Evolutionary conservation across 2,888 invertebrate species (phyloP).

Genomic region (Thyatira batis): DNA sequence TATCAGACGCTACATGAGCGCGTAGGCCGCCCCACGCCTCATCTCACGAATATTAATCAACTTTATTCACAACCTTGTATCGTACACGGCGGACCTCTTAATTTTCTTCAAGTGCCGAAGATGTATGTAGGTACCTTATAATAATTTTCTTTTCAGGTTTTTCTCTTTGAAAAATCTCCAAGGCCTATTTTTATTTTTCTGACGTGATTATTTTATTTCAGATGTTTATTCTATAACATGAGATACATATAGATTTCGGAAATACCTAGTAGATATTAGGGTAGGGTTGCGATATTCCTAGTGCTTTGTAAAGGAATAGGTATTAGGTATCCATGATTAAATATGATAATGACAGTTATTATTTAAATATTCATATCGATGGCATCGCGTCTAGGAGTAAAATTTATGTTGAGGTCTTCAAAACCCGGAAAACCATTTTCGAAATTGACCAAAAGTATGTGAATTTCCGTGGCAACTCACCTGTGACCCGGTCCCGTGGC

Average conservation of each 20-base stretch:
- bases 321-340: too few species aligned
- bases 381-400: constrained; percentile 13
- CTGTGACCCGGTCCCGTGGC: constrained; percentile 63
- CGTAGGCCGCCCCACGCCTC: constrained; percentile 39
- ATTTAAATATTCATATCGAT: constrained; percentile 28
- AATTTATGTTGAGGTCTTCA: constrained; percentile 45
- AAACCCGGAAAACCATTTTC: constrained; percentile 38
- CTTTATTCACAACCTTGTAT: constrained; percentile 43
- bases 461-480: constrained; percentile 60
- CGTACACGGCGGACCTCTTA: constrained; percentile 44
- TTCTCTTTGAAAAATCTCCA: not conserved
- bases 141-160: not conserved
- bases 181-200: not conserved
- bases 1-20: constrained; percentile 47
- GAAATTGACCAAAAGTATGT: constrained; percentile 42
- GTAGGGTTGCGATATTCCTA: too few species aligned
- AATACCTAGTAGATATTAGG: too few species aligned
- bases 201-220: not conserved
- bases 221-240: not conserved
- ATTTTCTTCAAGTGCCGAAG: constrained; percentile 43
- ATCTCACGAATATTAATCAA: constrained; percentile 62
- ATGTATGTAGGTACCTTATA: constrained; percentile 3
- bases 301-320: too few species aligned
- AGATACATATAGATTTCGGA: too few species aligned
- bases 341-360: too few species aligned